Evolutionary conservation across 2,888 invertebrate genomes (phyloP).

Genomic region (Deilephila porcellus): DNA sequence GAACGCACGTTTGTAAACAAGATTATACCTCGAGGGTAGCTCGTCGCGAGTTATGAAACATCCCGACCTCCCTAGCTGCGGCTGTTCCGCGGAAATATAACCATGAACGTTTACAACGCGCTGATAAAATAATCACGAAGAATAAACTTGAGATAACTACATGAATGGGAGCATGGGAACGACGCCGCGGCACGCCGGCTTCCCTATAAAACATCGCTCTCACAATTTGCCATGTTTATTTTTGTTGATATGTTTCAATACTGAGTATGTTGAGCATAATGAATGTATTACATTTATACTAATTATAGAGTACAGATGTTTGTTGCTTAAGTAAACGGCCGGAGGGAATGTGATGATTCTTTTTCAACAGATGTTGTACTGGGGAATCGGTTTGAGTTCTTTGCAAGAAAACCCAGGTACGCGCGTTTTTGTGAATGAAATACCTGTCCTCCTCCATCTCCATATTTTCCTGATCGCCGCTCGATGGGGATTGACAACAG

Average conservation of each 20-base stretch:
- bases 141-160: constrained; percentile 32
- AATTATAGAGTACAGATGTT: background rate
- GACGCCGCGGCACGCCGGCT: constrained; percentile 2
- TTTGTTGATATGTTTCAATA: background rate
- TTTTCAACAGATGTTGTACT: background rate
- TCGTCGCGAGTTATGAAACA: constrained; percentile 55
- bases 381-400: no score
- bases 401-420: no score
- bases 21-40: constrained; percentile 58
- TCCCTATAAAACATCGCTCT: constrained; percentile 12
- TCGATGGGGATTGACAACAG: no score
- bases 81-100: constrained; percentile 40
- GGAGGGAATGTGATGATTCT: background rate
- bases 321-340: background rate
- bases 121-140: constrained; percentile 33
- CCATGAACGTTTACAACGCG: constrained; percentile 45
- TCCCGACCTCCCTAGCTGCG: constrained; percentile 36
- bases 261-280: background rate
- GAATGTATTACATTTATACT: background rate
- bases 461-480: no score
- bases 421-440: no score
- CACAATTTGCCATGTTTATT: background rate
- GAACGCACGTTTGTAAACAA: constrained; percentile 60
- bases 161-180: constrained; percentile 25
- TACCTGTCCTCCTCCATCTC: no score